These are phyloP conservation scores for Rhinolophus ferrumequinum DNA, from an alignment of 2,113 vertebrate species.

Conservation along the genomic window DNA sequence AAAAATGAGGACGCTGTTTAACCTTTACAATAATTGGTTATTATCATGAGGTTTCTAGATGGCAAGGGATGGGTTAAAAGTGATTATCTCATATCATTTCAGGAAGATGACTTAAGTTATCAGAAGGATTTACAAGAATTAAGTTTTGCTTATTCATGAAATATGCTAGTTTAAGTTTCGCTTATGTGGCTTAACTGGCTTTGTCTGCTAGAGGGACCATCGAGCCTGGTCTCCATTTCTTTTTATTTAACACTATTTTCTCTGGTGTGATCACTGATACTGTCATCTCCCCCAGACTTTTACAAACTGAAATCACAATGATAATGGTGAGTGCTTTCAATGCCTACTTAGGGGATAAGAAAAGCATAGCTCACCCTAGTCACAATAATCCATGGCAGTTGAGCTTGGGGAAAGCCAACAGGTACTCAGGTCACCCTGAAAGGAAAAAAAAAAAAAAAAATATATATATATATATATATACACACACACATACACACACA, in stretches of 20 bases:
- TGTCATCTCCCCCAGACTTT: neutral
- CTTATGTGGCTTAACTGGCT: neutral
- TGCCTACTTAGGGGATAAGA: neutral
- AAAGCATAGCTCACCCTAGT: neutral
- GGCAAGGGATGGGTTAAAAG: neutral
- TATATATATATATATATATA: too few relatives aligned
- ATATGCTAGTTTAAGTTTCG: neutral
- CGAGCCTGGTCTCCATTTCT: neutral
- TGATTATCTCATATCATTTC: neutral
- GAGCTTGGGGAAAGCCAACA: neutral
- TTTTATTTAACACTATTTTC: neutral
- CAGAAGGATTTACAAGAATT: neutral
- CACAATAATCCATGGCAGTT: neutral
- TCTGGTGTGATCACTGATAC: conserved; percentile 7
- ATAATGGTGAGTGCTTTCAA: neutral
- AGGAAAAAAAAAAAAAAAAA: neutral
- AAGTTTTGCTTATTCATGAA: neutral
- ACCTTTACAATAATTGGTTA: neutral
- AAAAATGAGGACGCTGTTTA: neutral
- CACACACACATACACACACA: too few relatives aligned
- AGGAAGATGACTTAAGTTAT: neutral
- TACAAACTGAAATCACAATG: neutral
- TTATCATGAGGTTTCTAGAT: neutral
- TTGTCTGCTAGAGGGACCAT: neutral
- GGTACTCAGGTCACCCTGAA: neutral